Evolutionary conservation across 2,113 vertebrate genomes (phyloP), one percentile per base, ranked within the genome.

Genomic region (Lagenorhynchus albirostris): DNA sequence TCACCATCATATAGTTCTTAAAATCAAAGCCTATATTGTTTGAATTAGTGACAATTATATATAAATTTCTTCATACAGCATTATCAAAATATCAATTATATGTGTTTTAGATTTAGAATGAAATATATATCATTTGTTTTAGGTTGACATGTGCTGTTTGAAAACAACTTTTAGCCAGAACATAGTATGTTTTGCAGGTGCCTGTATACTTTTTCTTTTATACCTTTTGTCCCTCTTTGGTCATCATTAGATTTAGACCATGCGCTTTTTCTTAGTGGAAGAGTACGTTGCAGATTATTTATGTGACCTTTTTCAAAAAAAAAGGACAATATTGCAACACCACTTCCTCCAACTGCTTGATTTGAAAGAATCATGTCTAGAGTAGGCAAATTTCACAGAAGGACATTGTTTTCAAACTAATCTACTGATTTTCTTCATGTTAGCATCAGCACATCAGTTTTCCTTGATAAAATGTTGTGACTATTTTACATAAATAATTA

Each of bases 291-390:
- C 53, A 74, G 71, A 85, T 85, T 96, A 84, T 95, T 92, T 96
- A 88, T 94, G 93, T 95, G 95, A 93, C 87, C 86, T 97, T 94
- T 96, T 98, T 96, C 33, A 36, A 81, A 91, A 50, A 50, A 93
- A 95, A 97, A 96, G 80, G 86, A 89, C 65, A 77, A 26, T 91
- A 90, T 96, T 95, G 92, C 86, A 94, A 88, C 55, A 92, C 84
- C 31, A 90, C 79, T 97, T 97, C 96, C 96, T 97, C 73, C 58
- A 93, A 70, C 87, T 95, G 6, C 95, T 95, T 89, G 58, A 17
- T 96, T 98, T 98, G 95, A 93, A 93, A 96, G 95, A 79, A 79
- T 93, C 31, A 31, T 71, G 31, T 89, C 63, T 95, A 47, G 97
- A 76, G 38, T 33, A 93, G 87, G 76, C 73, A 96, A 63, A 92